A percentile compares a stretch with the other conserved stretches of the same genome.
These are phyloP conservation scores for Hyaena hyaena DNA, from an alignment of 2,113 vertebrate genomes.

Conservation along the genomic window DNA sequence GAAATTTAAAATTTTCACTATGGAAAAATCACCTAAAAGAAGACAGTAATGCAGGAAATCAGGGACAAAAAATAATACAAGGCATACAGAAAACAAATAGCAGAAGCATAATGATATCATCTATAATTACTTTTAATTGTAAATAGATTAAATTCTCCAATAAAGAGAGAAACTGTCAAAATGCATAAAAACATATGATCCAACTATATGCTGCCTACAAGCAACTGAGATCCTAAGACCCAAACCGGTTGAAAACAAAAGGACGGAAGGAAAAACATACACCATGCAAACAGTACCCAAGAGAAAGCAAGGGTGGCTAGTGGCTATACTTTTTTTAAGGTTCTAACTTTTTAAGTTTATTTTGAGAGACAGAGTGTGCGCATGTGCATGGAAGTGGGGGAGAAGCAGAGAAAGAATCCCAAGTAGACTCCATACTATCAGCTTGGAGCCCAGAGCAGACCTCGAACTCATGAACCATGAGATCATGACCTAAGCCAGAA, in stretches of 20 bases:
- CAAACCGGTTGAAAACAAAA: neutral
- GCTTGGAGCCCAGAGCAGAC: too few relatives aligned
- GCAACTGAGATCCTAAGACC: neutral
- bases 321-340: neutral
- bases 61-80: neutral
- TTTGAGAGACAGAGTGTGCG: too few relatives aligned
- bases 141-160: neutral
- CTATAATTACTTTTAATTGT: neutral
- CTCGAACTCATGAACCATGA: too few relatives aligned
- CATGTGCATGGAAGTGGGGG: too few relatives aligned
- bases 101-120: neutral
- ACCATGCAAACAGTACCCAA: neutral
- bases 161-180: neutral
- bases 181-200: constrained; percentile 14
- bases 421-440: too few relatives aligned
- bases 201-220: neutral
- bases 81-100: neutral
- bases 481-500: too few relatives aligned
- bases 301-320: neutral
- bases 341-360: too few relatives aligned
- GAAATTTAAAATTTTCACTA: neutral
- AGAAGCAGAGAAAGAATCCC: too few relatives aligned
- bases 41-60: neutral
- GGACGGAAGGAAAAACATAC: neutral
- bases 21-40: neutral